Base-by-base conservation (phyloP, 2,797 vertebrate species). In the Pogonophryne albipinna region DNA sequence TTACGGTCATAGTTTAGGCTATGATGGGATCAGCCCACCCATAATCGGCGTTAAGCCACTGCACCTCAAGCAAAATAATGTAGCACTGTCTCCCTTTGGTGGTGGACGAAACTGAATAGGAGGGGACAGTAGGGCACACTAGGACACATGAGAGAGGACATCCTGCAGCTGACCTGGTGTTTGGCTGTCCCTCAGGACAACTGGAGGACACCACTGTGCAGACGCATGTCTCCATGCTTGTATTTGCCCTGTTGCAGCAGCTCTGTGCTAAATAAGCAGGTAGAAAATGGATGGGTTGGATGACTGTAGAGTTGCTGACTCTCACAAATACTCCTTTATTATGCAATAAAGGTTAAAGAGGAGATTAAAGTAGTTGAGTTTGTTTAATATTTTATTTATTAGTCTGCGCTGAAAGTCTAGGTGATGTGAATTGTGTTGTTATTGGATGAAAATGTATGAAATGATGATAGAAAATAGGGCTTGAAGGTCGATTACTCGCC, bases 111-210 rank as follows among this genome's bases (percentile, higher is more conserved):
- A 47, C 60, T 65, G 62, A 76, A 64, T 49, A 16, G 57, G 47
- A 69, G 47, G 69, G 70, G 52, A 73, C 63, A 70, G 49, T 17
- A 23, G 67, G 78, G 62, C 71, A 74, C 16, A 58, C 45, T 3
- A 50, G 42, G 56, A 73, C 77, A 76, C 47, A 6, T 56, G 49
- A 61, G 44, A 85, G 66, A 67, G 62, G 68, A 76, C 71, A 57
- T 72, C 70, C 82, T 51, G 47, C 62, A 63, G 51, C 65, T 85
- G 80, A 91, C 83, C 84, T 88, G 73, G 52, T 73, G 69, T 14
- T 78, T 89, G 74, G 79, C 76, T 68, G 61, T 80, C 45, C 44
- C 81, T 70, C 71, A 82, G 66, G 59, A 80, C 72, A 68, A 56
- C 62, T 85, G 74, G 46, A 86, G 76, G 74, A 85, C 27, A 9